Evolutionary conservation across 2,888 invertebrate species (phyloP), one percentile per base, ranked within the genome.

Genomic region (Troglohyphantes excavatus): DNA sequence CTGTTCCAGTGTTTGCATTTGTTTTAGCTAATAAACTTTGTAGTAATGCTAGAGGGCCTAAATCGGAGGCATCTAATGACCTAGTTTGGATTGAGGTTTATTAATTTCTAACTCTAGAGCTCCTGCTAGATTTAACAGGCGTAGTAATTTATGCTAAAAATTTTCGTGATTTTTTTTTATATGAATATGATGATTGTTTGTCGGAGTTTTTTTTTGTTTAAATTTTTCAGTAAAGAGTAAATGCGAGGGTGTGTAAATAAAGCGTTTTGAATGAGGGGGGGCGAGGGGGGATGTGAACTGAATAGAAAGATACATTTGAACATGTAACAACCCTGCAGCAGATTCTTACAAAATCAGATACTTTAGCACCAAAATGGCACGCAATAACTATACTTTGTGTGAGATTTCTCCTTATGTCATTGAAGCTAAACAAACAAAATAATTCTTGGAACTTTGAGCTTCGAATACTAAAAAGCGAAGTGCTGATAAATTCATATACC

Each of bases 111-210:
- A 90, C 43, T 63, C 90, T 90, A 90, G 46, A 90, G 82, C 78
- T 90, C 86, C 90, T 90, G 90, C 86, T 90, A 90, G 72, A 83
- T 90, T 87, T 90, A 90, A 90, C 90, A 90, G 90, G 90, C 82
- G 76, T 33, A 26, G 73, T 53, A 90, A 90, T 87, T 90, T 87
- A 90, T 87, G 76, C 90, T 86, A 90, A 87, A 53, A 39, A 90
- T 83, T 86, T 29, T 86, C 61, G 90, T 86, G 85, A 82, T 70
- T 86, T 86, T 53, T n/a, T 39, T 11, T 39, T 73, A 78, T 65
- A 86, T 86, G 81, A 84, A 67, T 76, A 81, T 87, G 86, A 90
- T 90, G 90, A 90, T 90, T 87, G 72, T 87, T 72, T 72, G 63
- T 86, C 72, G 63, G 23, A 72, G 73, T 59, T 82, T 53, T 81